phyloP scores from a whole-genome alignment of 1,140 invertebrate genomes.

The Phenacoccus solenopsis region DNA sequence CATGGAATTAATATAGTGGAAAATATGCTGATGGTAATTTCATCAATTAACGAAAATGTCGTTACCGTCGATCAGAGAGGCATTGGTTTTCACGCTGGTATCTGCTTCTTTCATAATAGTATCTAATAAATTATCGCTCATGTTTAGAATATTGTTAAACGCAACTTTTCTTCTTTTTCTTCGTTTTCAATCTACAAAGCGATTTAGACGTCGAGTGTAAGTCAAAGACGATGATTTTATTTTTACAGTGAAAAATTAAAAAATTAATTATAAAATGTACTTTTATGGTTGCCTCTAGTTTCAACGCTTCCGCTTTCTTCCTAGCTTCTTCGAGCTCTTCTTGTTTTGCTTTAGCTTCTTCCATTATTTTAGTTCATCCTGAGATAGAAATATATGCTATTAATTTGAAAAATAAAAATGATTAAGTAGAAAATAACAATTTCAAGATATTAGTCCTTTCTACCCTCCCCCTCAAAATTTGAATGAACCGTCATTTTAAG shows the following conservation, averaged over 20 bases:
- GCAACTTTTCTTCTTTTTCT: conserved; percentile 31
- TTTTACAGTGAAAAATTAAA: too few species aligned
- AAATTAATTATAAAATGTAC: neutral
- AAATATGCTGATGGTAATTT: too few species aligned
- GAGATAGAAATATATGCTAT: conserved; percentile 29
- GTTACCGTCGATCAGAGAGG: neutral
- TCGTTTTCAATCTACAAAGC: conserved; percentile 26
- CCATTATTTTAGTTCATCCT: conserved; percentile 51
- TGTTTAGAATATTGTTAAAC: conserved; percentile 51
- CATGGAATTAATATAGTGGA: too few species aligned
- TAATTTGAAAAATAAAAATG: conserved; percentile 21
- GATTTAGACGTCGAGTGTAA: too few species aligned
- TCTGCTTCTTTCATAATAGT: conserved; percentile 59
- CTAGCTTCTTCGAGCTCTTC: conserved; percentile 30
- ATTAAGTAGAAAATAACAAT: neutral
- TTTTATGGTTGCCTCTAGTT: neutral
- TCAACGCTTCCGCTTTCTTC: conserved; percentile 24
- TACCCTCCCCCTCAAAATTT: too few species aligned
- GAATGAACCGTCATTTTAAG: too few species aligned
- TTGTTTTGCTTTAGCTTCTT: conserved; percentile 44
- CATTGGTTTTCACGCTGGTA: conserved; percentile 37
- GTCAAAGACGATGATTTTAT: too few species aligned
- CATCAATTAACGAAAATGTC: conserved; percentile 15
- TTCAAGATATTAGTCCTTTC: too few species aligned
- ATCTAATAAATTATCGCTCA: conserved; percentile 52